Evolutionary conservation across 2,888 invertebrate genomes (phyloP), one percentile per base, ranked within the genome.

Genomic region (Acanthoscelides obtectus): DNA sequence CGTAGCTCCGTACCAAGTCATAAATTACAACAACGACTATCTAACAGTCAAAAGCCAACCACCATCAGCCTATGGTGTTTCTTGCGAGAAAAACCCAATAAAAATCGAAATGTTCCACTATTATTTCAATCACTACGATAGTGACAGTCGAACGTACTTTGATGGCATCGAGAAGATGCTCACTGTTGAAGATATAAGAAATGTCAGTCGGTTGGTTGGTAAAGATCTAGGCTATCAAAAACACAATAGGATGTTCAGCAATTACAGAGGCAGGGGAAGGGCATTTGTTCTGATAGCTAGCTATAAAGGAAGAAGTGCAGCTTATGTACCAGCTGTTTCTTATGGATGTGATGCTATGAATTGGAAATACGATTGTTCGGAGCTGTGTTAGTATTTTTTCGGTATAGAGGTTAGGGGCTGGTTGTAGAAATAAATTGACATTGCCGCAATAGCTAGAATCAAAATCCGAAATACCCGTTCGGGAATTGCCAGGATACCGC

Each of bases 281-380:
- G 85, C 91, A 66, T 91, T 88, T 80, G 89, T 87, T 0, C 87
- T 89, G 0, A 83, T 92, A 1, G 90, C 89, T 3, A 85, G 81
- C 20, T 84, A 83, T 77, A 82, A 79, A 22, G 80, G 83, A 72
- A 72, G 79, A 12, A 88, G 88, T 75, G 87, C 91, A 0, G 89
- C 91, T 2, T 94, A 94, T 81, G 89, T 93, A 0, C 93, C 94
- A 0, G 85, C 87, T 1, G 86, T 89, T 69, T 89, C 90, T 0
- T 94, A 93, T 79, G 91, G 89, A 0, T 94, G 94, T 83, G 86
- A 87, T 73, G 84, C 88, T 1, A 70, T 84, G 6, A 79, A 84
- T 1, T 86, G 86, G 70, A 82, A 83, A 20, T 86, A 87, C 75
- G 83, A 81, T 68, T 91, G 91, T 79, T 82, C 87, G 70, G 82